These are phyloP conservation scores for Aphidius colemani DNA, from an alignment of 2,888 invertebrate genomes.

Conservation along the genomic window DNA sequence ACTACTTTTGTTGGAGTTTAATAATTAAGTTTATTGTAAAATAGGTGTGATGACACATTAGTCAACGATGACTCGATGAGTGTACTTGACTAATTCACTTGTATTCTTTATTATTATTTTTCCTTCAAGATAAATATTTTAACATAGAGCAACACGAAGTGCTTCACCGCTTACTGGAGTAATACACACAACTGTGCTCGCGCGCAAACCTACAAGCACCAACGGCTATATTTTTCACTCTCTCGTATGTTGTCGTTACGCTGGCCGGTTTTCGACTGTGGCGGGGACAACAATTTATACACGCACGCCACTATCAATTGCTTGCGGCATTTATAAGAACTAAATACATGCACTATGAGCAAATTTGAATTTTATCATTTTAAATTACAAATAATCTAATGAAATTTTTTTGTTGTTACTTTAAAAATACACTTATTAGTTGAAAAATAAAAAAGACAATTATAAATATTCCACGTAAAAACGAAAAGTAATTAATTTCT, in stretches of 20 bases:
- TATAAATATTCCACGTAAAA: too few species aligned
- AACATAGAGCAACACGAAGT: not conserved
- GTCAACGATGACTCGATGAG: slow-evolving; percentile 8
- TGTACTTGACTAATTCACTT: not conserved
- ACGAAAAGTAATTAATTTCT: too few species aligned
- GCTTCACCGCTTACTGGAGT: slow-evolving; percentile 18
- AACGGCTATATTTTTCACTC: not conserved
- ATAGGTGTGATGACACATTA: slow-evolving; percentile 8
- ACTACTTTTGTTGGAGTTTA: not conserved
- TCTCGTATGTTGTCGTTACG: slow-evolving; percentile 49
- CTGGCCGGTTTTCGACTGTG: slow-evolving; percentile 58
- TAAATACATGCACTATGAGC: not conserved
- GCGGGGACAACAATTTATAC: slow-evolving; percentile 39
- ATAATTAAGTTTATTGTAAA: not conserved
- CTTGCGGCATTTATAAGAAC: slow-evolving; percentile 41
- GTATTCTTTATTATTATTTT: not conserved
- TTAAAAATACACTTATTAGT: not conserved
- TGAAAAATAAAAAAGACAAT: too few species aligned
- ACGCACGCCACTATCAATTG: slow-evolving; percentile 35
- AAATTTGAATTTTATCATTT: too few species aligned
- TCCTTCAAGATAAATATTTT: not conserved
- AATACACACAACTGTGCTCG: too few species aligned
- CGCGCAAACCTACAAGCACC: not conserved
- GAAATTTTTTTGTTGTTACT: too few species aligned
- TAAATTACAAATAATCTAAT: too few species aligned